Conservation (phyloP, 2,797 vertebrate genomes). For the Centroberyx gerrardi region DNA sequence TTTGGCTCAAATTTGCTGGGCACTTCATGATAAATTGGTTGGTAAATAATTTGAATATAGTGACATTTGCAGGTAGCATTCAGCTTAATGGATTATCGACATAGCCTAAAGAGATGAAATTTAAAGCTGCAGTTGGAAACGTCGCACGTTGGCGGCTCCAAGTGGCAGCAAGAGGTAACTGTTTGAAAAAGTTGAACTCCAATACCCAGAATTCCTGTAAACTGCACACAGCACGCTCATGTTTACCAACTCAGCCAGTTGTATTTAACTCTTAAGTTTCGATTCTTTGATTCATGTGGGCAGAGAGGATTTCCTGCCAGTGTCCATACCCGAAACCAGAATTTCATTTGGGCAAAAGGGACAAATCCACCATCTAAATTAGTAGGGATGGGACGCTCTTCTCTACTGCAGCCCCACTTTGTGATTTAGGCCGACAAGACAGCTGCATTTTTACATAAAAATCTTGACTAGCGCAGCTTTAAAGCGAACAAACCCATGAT, state of each 20-base stretch:
- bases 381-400: too few species aligned
- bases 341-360: too few species aligned
- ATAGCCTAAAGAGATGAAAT: neutral
- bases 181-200: neutral
- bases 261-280: too few species aligned
- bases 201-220: neutral
- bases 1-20: neutral
- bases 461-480: neutral
- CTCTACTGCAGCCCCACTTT: too few species aligned
- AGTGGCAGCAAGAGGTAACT: neutral
- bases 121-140: conserved; percentile 2
- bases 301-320: neutral
- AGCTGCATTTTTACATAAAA: too few species aligned
- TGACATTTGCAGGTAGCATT: conserved; percentile 13
- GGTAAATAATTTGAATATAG: conserved; percentile 21
- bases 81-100: conserved; percentile 2
- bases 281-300: too few species aligned
- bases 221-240: neutral
- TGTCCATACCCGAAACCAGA: too few species aligned
- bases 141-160: neutral
- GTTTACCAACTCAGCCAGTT: neutral
- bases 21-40: conserved; percentile 12
- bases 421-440: too few species aligned
- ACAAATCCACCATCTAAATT: too few species aligned
- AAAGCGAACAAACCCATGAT: neutral